Conservation (phyloP, 2,797 vertebrate species). For the Poecile montanus region DNA sequence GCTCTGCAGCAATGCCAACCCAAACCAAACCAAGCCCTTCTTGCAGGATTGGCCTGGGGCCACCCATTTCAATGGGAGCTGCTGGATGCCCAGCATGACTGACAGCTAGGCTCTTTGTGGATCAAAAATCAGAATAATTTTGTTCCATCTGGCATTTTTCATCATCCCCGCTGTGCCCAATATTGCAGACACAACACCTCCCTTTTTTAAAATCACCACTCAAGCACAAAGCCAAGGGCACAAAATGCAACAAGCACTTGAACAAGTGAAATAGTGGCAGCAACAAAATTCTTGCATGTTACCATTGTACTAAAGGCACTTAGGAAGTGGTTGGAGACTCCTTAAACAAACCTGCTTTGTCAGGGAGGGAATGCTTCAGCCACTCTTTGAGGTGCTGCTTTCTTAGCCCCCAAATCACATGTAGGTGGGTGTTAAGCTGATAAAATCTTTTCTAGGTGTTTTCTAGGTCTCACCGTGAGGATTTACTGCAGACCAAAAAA, state of each 20-base stretch:
- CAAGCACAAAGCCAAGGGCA: conserved; percentile 2
- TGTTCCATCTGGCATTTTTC: conserved; percentile 58
- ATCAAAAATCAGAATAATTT: conserved; percentile 58
- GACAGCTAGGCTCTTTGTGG: conserved; percentile 51
- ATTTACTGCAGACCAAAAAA: neutral
- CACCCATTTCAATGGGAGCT: conserved; percentile 43
- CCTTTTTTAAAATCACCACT: neutral
- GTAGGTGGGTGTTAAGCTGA: neutral
- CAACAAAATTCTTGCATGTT: neutral
- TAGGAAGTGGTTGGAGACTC: neutral
- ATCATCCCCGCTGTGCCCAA: conserved; percentile 6
- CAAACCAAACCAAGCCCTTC: neutral
- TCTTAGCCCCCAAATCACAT: neutral
- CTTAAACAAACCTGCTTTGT: neutral
- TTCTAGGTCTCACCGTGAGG: neutral
- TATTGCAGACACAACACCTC: conserved; percentile 6
- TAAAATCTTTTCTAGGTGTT: neutral
- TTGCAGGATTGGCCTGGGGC: conserved; percentile 38
- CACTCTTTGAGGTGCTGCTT: neutral
- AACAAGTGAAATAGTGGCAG: neutral
- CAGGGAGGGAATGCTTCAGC: neutral
- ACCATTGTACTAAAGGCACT: neutral
- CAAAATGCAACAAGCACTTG: neutral
- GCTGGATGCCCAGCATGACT: conserved; percentile 54
- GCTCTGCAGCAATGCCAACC: neutral